These are phyloP conservation scores for Euschistus heros DNA, from an alignment of 1,140 invertebrate species.

Conservation along the genomic window DNA sequence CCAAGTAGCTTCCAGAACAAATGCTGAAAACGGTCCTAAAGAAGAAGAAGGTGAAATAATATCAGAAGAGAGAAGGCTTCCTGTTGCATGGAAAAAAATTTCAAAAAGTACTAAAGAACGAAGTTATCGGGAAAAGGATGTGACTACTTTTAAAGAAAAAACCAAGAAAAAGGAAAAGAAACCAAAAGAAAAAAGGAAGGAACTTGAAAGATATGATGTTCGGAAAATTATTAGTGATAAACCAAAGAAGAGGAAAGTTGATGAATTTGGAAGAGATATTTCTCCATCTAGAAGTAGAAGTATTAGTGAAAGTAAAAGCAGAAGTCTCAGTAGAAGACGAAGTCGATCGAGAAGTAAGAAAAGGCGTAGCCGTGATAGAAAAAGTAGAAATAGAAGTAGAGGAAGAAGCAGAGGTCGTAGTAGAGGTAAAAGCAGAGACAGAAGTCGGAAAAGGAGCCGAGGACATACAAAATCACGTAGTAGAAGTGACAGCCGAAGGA, in stretches of 20 bases:
- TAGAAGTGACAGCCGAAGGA: conserved; percentile 20
- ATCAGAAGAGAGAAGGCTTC: conserved; percentile 30
- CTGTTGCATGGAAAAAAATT: conserved; percentile 64
- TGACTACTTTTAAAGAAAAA: conserved; percentile 35
- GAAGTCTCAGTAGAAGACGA: conserved; percentile 25
- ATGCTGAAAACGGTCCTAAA: conserved; percentile 12
- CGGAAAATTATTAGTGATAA: conserved; percentile 62
- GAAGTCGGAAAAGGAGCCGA: conserved; percentile 19
- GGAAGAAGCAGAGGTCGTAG: conserved; percentile 33
- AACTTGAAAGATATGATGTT: conserved; percentile 71
- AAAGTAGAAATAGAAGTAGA: conserved; percentile 25
- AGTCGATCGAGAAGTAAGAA: conserved; percentile 22
- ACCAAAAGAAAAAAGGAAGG: conserved; percentile 62
- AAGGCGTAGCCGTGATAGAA: conserved; percentile 30
- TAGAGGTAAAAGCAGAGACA: conserved; percentile 34
- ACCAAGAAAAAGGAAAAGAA: conserved; percentile 37
- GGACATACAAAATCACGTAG: conserved; percentile 27
- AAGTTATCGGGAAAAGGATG: conserved; percentile 62
- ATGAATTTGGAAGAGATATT: conserved; percentile 68
- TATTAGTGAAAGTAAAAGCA: conserved; percentile 27
- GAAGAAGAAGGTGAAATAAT: conserved; percentile 46
- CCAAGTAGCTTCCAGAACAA: not conserved
- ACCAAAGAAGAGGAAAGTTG: conserved; percentile 50
- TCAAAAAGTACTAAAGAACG: conserved; percentile 68
- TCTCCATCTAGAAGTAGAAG: conserved; percentile 38